phyloP scores from a whole-genome alignment of 2,888 invertebrate genomes.

The Eupithecia vulgata region DNA sequence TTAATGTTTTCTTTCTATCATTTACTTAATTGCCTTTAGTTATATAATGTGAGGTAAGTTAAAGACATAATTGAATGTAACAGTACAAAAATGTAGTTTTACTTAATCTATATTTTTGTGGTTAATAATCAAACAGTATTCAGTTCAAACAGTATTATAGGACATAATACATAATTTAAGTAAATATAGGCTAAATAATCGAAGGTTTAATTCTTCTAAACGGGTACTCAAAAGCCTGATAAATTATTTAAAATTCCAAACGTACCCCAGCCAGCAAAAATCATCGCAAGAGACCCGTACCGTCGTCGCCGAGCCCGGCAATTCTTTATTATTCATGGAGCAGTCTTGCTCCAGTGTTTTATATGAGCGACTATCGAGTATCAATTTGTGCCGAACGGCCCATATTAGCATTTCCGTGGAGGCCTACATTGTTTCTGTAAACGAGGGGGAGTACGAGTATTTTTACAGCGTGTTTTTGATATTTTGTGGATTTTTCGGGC shows the following conservation, averaged over 20 bases:
- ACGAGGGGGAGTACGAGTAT: conserved; percentile 45
- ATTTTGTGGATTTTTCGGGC: conserved; percentile 15
- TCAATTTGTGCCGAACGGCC: conserved; percentile 80
- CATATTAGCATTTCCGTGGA: conserved; percentile 78
- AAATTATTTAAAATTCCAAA: background rate
- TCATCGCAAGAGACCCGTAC: conserved; percentile 43
- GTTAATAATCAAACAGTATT: no score
- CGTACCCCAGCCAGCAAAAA: conserved; percentile 9
- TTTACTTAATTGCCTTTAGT: no score
- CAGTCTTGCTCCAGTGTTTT: conserved; percentile 82
- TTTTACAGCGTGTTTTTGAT: conserved; percentile 27
- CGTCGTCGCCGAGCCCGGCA: conserved; percentile 69
- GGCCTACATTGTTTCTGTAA: conserved; percentile 74
- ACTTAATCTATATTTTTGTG: no score
- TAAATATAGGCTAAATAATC: no score
- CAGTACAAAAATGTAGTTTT: no score
- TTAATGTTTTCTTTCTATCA: no score
- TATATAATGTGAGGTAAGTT: no score
- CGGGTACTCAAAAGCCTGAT: background rate
- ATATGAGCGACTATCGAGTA: conserved; percentile 84
- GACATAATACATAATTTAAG: no score
- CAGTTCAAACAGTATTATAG: no score
- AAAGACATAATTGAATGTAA: no score
- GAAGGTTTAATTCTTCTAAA: no score
- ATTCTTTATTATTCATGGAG: conserved; percentile 84